Base-by-base conservation (phyloP, 2,797 vertebrate genomes). In the Rhincodon typus region DNA sequence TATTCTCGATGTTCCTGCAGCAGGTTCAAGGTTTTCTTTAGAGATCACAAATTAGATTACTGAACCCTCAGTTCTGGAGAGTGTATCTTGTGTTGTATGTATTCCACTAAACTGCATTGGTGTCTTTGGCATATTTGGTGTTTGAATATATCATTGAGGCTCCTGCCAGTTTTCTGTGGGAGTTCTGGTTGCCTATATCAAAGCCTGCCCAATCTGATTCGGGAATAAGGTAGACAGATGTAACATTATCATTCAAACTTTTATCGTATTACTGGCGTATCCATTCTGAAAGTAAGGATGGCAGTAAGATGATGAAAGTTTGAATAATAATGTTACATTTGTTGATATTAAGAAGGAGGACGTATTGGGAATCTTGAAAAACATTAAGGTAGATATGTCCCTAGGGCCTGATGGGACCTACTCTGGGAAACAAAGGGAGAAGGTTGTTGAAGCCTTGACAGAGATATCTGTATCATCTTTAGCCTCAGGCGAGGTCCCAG, bases 181-280 rank as follows among this genome's bases (percentile, higher is more conserved):
- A 46, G 38, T 19, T 1, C 82, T 46, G 21, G 42, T 25, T 42
- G 6, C 42, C 42, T 84, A 46, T 46, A 84, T 84, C 38, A 42
- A 74, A 7, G 42, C 42, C 42, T 0, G 38, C 7, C 7, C 82
- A 84, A 46, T 46, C 38, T 8, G 21, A 46, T 84, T 38, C 1
- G 19, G 6, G 4, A 4, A 21, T 2, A 1, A 12, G 38, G 17
- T 5, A 46, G 42, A 8, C 0, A 8, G 5, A 1, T 7, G 19
- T 84, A 79, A n/a, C 13, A 79, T 84, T 84, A 79, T 38, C 34
- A 79, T 42, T 42, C 38, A 46, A 84, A 84, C 5, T 84, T 46
- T 84, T 19, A 25, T 84, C 19, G 23, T 42, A 5, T 21, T 84
- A 23, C 19, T 19, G 42, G 1, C 19, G 42, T 23, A 25, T 46